Evolutionary conservation across 2,797 vertebrate species (phyloP).

Genomic region (Hippocampus kuda): DNA sequence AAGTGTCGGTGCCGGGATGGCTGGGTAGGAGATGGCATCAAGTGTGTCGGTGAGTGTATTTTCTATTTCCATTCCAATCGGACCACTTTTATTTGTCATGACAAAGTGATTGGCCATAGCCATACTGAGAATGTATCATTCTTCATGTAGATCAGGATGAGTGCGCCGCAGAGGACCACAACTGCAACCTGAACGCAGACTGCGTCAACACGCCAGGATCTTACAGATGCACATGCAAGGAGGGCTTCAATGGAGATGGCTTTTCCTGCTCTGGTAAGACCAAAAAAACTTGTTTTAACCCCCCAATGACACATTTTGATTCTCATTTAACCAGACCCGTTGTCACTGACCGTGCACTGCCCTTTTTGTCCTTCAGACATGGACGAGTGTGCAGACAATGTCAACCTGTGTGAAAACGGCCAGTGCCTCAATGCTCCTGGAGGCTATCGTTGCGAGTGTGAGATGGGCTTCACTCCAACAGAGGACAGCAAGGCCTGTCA

Average conservation of each 20-base stretch:
- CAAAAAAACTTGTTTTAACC: background rate
- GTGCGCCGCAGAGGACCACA: conserved; percentile 76
- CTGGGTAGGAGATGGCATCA: conserved; percentile 84
- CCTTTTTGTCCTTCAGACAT: conserved; percentile 66
- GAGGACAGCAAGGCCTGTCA: conserved; percentile 86
- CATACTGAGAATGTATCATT: background rate
- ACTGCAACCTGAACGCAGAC: conserved; percentile 79
- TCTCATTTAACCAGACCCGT: background rate
- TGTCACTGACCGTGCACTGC: background rate
- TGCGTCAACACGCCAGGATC: conserved; percentile 85
- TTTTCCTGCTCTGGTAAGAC: conserved; percentile 79
- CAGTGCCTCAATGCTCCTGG: conserved; percentile 89
- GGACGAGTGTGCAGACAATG: conserved; percentile 86
- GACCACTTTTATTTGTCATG: background rate
- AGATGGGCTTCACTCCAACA: conserved; percentile 90
- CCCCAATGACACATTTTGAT: background rate
- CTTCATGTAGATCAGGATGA: conserved; percentile 78
- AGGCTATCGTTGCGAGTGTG: conserved; percentile 87
- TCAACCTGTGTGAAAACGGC: conserved; percentile 87
- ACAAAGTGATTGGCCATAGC: background rate
- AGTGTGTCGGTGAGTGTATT: conserved; percentile 78
- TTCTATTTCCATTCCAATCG: too few relatives aligned
- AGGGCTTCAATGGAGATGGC: conserved; percentile 83
- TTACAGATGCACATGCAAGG: conserved; percentile 80
- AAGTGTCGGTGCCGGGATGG: conserved; percentile 84